A percentile compares a stretch with the other conserved stretches of the same genome.
phyloP scores from a whole-genome alignment of 1,140 invertebrate genomes.

The Hesperophylax magnus region DNA sequence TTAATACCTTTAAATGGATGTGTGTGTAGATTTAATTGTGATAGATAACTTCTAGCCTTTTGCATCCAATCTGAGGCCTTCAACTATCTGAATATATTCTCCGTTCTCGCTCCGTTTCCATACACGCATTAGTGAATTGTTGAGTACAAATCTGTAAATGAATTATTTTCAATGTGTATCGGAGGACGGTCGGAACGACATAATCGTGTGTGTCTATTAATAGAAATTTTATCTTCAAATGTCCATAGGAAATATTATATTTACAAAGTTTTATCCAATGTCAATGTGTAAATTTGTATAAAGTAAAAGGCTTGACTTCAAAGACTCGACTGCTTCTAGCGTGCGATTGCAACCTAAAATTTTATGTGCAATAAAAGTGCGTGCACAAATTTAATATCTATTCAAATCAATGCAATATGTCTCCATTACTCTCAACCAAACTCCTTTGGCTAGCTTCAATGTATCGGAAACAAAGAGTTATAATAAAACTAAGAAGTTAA shows the following conservation, averaged over 20 bases:
- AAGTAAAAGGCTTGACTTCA: conserved; percentile 28
- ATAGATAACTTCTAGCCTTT: conserved; percentile 35
- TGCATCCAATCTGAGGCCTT: conserved; percentile 29
- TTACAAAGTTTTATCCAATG: conserved; percentile 15
- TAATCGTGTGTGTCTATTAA: too few species aligned
- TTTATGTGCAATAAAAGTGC: background rate
- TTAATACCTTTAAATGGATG: conserved; percentile 26
- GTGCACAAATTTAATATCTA: background rate
- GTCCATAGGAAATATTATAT: conserved; percentile 32
- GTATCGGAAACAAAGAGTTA: too few species aligned
- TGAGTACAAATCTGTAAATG: too few species aligned
- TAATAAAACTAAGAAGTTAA: too few species aligned
- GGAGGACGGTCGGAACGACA: too few species aligned
- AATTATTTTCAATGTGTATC: conserved; percentile 1
- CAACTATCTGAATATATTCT: background rate
- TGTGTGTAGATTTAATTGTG: conserved; percentile 35
- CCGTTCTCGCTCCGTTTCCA: too few species aligned
- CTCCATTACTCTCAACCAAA: too few species aligned
- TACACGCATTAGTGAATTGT: too few species aligned
- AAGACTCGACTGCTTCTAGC: background rate
- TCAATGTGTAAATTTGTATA: conserved; percentile 24
- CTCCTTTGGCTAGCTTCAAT: too few species aligned
- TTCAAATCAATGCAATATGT: background rate
- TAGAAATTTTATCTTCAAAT: conserved; percentile 28
- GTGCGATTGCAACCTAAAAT: background rate